Base-by-base conservation (phyloP, 2,888 invertebrate genomes). In the Patella depressa region DNA sequence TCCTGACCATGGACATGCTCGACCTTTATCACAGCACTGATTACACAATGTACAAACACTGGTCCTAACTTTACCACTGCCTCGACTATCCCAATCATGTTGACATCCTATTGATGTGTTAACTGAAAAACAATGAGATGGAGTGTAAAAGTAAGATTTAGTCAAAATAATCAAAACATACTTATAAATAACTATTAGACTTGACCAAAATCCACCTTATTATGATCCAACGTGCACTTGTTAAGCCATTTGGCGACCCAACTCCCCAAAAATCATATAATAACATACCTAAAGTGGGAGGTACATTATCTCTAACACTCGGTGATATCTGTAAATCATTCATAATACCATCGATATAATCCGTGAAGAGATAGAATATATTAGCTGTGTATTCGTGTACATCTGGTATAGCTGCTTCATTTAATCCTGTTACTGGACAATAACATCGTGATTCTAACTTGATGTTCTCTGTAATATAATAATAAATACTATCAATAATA, bases 11-110 rank as follows among this genome's bases (percentile, higher is more conserved):
- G 77, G 72, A 80, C 88, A 88, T 57, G 83, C 76, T 15, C 75
- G 75, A 57, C 88, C 85, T 53, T 85, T 82, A 24, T 84, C 84
- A 80, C 85, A 86, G 74, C 88, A 88, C 29, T 79, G 74, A 70
- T 86, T 84, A 79, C 88, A 88, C 73, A 88, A 76, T 2, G 88
- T 88, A 81, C 88, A 88, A 9, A 88, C 80, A 0, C 86, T 84
- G 78, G 86, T 86, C 17, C 78, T 72, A 24, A 79, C 75, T 19
- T 79, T 78, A 2, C 78, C 77, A 34, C 82, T 81, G 12, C 79
- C 73, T 19, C 80, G 71, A 9, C 76, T 72, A 45, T 72, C 78
- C 88, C 88, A 88, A 14, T 78, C 76, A 74, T 88, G 88, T 74
- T 84, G 84, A 76, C 87, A 88, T 1, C 87, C 88, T 71, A 88